phyloP scores from a whole-genome alignment of 2,797 vertebrate genomes.

The Acanthiza pusilla region DNA sequence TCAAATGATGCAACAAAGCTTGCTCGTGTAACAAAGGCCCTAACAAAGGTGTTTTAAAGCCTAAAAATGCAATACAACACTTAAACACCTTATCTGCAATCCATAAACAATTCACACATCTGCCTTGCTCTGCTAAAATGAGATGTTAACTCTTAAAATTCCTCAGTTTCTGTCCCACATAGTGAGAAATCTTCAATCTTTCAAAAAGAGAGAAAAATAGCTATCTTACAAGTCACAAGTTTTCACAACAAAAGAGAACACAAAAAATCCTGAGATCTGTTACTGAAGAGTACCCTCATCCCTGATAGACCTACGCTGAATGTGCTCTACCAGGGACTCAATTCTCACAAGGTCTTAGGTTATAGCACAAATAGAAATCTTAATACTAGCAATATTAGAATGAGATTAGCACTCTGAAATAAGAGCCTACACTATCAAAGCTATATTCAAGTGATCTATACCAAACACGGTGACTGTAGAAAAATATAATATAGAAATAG shows the following conservation, averaged over 20 bases:
- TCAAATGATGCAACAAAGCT: background rate
- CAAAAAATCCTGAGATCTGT: background rate
- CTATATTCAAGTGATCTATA: background rate
- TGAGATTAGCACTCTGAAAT: background rate
- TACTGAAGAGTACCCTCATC: background rate
- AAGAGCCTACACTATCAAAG: background rate
- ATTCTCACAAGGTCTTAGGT: background rate
- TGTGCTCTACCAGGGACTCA: accelerated
- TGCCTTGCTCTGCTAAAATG: background rate
- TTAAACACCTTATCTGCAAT: background rate
- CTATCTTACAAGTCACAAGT: background rate
- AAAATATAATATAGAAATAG: background rate
- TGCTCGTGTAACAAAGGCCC: background rate
- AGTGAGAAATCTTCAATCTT: background rate
- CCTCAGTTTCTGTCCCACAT: background rate
- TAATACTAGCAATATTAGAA: background rate
- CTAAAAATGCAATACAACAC: background rate
- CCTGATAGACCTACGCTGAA: background rate
- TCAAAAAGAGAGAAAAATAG: background rate
- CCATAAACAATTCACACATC: background rate
- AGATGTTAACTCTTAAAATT: background rate
- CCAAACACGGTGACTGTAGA: background rate
- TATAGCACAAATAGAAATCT: background rate
- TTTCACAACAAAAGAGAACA: background rate
- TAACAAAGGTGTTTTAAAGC: background rate